Evolutionary conservation across 2,797 vertebrate genomes (phyloP).

Genomic region (Poeciliopsis infans): DNA sequence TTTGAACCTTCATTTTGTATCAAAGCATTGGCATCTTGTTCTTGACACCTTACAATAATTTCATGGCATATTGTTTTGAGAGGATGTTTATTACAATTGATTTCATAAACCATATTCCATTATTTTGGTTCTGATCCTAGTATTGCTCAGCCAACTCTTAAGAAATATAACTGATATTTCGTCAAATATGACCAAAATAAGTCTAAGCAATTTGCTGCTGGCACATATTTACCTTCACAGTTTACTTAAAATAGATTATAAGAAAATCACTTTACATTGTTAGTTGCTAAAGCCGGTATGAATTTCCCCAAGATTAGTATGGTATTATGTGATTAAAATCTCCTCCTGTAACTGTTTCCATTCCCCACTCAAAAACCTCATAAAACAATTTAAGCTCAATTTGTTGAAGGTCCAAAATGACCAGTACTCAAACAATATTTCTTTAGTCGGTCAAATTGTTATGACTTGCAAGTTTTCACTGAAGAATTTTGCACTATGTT

Average conservation of each 20-base stretch:
- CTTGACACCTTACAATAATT: not conserved
- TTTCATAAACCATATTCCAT: not conserved
- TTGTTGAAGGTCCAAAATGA: constrained; percentile 1
- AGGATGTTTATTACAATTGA: not conserved
- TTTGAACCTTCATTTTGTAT: not conserved
- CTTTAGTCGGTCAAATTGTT: not conserved
- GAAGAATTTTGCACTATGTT: not conserved
- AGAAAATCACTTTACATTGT: not conserved
- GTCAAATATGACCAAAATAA: not conserved
- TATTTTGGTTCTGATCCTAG: not conserved
- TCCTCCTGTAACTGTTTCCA: not conserved
- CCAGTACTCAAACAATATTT: not conserved
- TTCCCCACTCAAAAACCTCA: not conserved
- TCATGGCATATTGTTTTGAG: not conserved
- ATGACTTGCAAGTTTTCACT: not conserved
- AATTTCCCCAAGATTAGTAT: not conserved
- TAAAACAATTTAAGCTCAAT: not conserved
- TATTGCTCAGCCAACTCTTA: not conserved
- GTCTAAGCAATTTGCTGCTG: not conserved
- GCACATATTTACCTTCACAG: not conserved
- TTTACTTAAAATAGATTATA: not conserved
- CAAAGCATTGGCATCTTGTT: not conserved
- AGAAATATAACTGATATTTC: not conserved
- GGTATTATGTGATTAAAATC: not conserved
- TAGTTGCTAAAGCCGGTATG: not conserved